phyloP scores from a whole-genome alignment of 2,113 vertebrate species.

The Danionella cerebrum region DNA sequence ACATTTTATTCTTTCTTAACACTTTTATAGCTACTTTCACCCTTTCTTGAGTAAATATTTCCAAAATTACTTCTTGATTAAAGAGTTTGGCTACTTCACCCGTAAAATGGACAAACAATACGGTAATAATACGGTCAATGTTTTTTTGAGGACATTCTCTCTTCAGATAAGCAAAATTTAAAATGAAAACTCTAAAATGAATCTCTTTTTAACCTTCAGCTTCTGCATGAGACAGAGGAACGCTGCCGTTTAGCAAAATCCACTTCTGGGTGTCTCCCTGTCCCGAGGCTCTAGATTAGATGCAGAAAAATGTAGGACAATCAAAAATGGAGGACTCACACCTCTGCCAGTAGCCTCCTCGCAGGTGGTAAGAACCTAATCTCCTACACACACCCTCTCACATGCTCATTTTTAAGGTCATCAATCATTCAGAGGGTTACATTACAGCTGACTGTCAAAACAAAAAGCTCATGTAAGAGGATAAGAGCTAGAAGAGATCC shows the following conservation, averaged over 20 bases:
- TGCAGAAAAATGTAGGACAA: background rate
- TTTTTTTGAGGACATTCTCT: too few species aligned
- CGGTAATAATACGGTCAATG: too few species aligned
- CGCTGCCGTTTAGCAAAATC: background rate
- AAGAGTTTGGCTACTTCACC: too few species aligned
- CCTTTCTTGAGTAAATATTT: too few species aligned
- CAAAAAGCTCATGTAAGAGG: background rate
- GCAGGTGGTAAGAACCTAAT: slow-evolving; percentile 12
- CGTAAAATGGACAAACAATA: too few species aligned
- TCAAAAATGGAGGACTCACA: slow-evolving; percentile 3
- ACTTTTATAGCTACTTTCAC: too few species aligned
- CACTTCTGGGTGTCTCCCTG: background rate
- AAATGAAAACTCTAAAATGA: too few species aligned
- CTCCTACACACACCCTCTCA: slow-evolving; percentile 6
- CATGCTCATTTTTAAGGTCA: background rate
- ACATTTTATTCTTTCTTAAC: too few species aligned
- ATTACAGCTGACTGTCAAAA: slow-evolving; percentile 11
- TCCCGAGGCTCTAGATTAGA: background rate
- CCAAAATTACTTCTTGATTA: too few species aligned
- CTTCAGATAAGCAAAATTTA: too few species aligned
- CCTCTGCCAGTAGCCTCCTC: background rate
- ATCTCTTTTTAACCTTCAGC: background rate
- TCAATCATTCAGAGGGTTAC: slow-evolving; percentile 11
- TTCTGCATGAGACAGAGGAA: background rate
- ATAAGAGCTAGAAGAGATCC: background rate